Evolutionary conservation across 2,113 vertebrate genomes (phyloP).

Genomic region (Dicerorhinus sumatrensis): DNA sequence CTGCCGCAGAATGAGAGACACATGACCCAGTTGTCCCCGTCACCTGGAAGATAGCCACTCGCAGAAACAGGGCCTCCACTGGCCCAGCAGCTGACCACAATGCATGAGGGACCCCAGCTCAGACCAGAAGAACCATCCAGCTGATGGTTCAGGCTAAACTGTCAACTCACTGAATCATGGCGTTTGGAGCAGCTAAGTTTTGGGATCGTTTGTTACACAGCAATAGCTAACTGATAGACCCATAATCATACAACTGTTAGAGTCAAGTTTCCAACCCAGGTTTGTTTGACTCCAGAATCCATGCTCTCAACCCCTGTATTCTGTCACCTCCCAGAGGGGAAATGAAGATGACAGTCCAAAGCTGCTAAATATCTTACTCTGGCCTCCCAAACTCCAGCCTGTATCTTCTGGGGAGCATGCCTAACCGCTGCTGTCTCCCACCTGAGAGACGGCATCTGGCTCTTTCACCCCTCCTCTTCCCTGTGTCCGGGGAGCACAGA

Average conservation of each 20-base stretch:
- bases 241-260: too few relatives aligned
- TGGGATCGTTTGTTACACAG: neutral
- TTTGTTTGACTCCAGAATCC: neutral
- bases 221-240: neutral
- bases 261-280: too few relatives aligned
- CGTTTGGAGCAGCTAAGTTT: neutral
- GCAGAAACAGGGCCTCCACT: neutral
- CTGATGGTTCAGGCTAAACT: neutral
- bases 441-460: neutral
- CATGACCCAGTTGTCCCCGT: neutral
- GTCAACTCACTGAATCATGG: neutral
- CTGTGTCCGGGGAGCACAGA: neutral
- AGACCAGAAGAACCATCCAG: neutral
- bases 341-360: fast-evolving
- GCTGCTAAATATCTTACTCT: neutral
- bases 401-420: fast-evolving
- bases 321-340: too few relatives aligned
- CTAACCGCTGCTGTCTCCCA: neutral
- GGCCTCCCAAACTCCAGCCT: neutral
- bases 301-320: neutral
- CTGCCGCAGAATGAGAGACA: neutral
- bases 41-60: neutral
- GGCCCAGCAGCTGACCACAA: neutral
- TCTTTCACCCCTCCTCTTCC: neutral
- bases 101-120: neutral